Evolutionary conservation across 2,113 vertebrate species (phyloP), one percentile per base, ranked within the genome.

Genomic region (Melanerpes aurifrons): DNA sequence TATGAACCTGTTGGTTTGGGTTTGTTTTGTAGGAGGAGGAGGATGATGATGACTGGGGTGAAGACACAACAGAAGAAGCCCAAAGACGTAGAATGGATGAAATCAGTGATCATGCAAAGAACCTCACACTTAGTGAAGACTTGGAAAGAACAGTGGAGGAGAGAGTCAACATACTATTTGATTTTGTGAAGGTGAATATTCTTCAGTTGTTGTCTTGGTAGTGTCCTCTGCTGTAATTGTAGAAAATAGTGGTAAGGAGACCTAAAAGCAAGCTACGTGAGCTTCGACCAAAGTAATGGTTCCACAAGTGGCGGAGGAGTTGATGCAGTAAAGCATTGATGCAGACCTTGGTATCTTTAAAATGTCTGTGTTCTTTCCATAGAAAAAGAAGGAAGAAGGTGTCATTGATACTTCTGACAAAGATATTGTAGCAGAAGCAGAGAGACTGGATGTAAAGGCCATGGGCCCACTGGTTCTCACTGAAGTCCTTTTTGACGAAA

Each of bases 401-500:
- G 95, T 98, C 70, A 99, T 99, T 40, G 98, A 99, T 35, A 96
- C 96, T 8, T 98, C 98, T 10, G 99, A 99, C 92, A 99, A 99
- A 93, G 99, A 99, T 73, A 99, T 99, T 96, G 96, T 99, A 93
- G 98, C 98, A 59, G 99, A 99, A 98, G 99, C 99, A 47, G 99
- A 99, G 97, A 98, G 99, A 82, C 98, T 99, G 97, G 99, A 99
- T 84, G 99, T 99, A 48, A 99, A 98, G 96, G 98, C 99, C 73
- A 99, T 99, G 99, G 99, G 99, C 40, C 99, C 99, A 3, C 98
- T 99, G 74, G 99, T 99, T 96, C 97, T 99, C 91, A 99, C 99
- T 50, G 99, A 99, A 97, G 98, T 99, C 94, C 98, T 99, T 81
- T 99, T 99, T 45, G 97, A 99, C 0, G 98, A 98, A 90, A 99